phyloP scores from a whole-genome alignment of 2,797 vertebrate species.

The Ceyx erithaca region DNA sequence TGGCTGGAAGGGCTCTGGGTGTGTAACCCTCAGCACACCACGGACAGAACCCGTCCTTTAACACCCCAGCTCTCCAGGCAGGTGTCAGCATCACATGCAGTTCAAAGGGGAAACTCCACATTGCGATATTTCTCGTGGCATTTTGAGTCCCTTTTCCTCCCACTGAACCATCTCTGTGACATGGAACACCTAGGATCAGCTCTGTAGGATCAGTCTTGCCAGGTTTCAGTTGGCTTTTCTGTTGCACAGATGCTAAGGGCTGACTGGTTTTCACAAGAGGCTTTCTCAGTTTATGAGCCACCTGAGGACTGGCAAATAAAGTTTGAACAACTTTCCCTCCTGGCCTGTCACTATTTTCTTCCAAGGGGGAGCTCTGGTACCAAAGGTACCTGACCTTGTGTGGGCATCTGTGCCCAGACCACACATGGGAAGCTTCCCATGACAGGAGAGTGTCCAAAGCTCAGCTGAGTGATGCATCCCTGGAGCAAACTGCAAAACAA shows the following conservation, averaged over 20 bases:
- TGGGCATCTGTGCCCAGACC: not conserved
- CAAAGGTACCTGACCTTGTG: accelerated
- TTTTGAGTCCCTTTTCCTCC: not conserved
- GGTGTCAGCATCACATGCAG: conserved; percentile 28
- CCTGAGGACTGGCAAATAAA: not conserved
- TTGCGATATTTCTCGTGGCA: not conserved
- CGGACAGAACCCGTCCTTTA: not conserved
- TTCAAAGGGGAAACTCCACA: conserved; percentile 57
- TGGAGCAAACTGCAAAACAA: not conserved
- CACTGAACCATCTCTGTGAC: not conserved
- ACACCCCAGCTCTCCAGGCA: not conserved
- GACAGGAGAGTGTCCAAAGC: not conserved
- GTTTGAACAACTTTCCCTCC: accelerated
- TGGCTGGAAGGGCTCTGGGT: not conserved
- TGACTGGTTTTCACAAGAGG: not conserved
- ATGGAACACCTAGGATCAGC: accelerated
- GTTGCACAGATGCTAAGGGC: conserved; percentile 36
- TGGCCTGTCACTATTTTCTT: not conserved
- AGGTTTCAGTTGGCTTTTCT: not conserved
- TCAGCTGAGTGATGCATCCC: accelerated
- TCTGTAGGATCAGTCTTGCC: too few species aligned
- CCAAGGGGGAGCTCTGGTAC: not conserved
- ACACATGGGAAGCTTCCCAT: not conserved
- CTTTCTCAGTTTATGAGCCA: not conserved
- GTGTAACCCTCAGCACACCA: not conserved